phyloP scores from a whole-genome alignment of 2,113 vertebrate species.

The Muntiacus reevesi region DNA sequence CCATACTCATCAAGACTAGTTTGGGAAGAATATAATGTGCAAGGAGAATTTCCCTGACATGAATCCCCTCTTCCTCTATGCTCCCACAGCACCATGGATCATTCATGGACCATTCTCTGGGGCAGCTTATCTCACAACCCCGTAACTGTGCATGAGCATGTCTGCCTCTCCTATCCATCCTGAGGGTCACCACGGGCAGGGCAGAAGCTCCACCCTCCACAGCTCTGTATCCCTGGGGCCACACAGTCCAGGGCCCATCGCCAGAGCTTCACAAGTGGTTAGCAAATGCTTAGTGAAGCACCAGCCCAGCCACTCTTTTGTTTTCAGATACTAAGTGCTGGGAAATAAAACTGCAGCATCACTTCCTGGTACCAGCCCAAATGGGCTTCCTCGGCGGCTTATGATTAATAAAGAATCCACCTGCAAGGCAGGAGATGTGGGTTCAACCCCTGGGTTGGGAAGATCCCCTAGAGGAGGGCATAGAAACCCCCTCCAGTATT shows the following conservation, averaged over 20 bases:
- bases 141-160: neutral
- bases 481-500: neutral
- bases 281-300: neutral
- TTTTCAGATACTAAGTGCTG: neutral
- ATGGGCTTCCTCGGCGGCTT: neutral
- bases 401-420: neutral
- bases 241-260: rapidly evolving
- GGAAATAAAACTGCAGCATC: neutral
- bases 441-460: neutral
- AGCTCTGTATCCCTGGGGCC: neutral
- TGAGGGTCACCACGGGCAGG: rapidly evolving
- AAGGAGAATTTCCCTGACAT: neutral
- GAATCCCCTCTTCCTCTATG: neutral
- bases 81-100: neutral
- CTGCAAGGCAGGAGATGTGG: neutral
- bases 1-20: neutral
- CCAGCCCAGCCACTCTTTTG: neutral
- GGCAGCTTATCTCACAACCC: neutral
- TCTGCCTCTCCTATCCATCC: neutral
- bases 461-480: neutral
- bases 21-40: neutral
- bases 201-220: neutral
- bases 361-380: neutral
- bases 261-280: neutral
- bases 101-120: rapidly evolving